phyloP scores from a whole-genome alignment of 2,797 vertebrate genomes.

The Ctenopoma multispine region DNA sequence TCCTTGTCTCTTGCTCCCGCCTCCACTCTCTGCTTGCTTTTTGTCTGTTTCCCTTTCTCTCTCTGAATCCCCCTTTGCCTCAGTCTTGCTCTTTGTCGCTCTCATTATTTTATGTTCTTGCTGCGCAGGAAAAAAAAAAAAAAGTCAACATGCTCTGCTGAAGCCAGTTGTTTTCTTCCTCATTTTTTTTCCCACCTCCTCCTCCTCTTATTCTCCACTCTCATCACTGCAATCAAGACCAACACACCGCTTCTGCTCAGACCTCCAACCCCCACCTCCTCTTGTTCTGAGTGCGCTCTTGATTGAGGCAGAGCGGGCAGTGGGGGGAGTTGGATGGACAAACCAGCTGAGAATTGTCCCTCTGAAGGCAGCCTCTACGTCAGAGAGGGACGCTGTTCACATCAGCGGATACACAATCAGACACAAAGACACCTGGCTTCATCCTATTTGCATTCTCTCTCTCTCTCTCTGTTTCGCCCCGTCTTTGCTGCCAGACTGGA shows the following conservation, averaged over 20 bases:
- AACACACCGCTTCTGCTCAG: constrained; percentile 48
- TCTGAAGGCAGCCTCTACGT: constrained; percentile 69
- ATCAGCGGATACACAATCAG: constrained; percentile 68
- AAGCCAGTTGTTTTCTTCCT: constrained; percentile 36
- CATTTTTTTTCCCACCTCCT: constrained; percentile 20
- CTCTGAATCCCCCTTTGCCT: constrained; percentile 3
- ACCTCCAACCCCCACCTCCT: constrained; percentile 49
- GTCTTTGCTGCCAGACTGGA: constrained; percentile 51
- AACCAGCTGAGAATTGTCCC: constrained; percentile 65
- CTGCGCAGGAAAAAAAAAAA: background rate
- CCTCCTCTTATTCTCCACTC: constrained; percentile 36
- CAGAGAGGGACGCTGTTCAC: constrained; percentile 66
- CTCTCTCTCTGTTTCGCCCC: constrained; percentile 19
- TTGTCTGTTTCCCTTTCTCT: background rate
- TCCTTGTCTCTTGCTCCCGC: constrained; percentile 11
- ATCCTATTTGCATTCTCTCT: constrained; percentile 58
- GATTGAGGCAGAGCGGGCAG: constrained; percentile 33
- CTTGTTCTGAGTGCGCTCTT: constrained; percentile 58
- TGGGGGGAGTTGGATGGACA: constrained; percentile 21
- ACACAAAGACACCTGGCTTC: constrained; percentile 79
- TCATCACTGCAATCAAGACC: constrained; percentile 62
- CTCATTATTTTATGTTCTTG: constrained; percentile 29
- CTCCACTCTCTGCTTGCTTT: constrained; percentile 6
- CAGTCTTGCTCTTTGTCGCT: constrained; percentile 3
- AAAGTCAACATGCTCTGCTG: constrained; percentile 11